Base-by-base conservation (phyloP, 2,888 invertebrate genomes). In the Eristalis arbustorum region DNA sequence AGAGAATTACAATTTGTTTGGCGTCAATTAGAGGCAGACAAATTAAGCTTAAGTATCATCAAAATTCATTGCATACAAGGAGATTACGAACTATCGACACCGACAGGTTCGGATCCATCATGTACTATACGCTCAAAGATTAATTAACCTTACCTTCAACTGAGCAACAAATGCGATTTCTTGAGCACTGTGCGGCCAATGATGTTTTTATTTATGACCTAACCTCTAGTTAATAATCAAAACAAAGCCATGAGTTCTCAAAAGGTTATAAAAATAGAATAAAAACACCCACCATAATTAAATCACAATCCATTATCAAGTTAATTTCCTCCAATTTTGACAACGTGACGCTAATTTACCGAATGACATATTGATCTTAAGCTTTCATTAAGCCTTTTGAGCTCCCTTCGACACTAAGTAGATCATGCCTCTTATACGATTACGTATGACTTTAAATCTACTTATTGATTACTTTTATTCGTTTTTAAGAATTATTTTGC, bases 311-410 rank as follows among this genome's bases (percentile, higher is more conserved):
- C 42, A 18, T 67, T 67, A 49, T 67, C 49, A 49, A 56, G 4
- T 49, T 66, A 66, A 42, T 18, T 67, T 37, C 67, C 25, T 67
- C 28, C 67, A 14, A 67, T 28, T 67, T 49, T 42, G 67, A 67
- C 67, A 67, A 49, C 49, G 8, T 49, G 49, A 67, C 28, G 49
- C 25, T 67, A 67, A 66, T 31, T 56, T 56, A 31, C 5, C 56
- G 56, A 56, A 31, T 56, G 49, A 28, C 40, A 64, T 64, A 64
- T 64, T 40, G 64, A 40, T 42, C 23, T 42, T 18, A 49, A 25
- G 8, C 49, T 31, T 49, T 28, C 67, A n/a, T 40, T 67, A 67
- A 67, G 67, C 31, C 56, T 31, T 56, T 67, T 31, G 67, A 67
- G 49, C 67, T 67, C 40, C 14, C 18, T 28, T 56, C 56, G 31